Evolutionary conservation across 2,888 invertebrate species (phyloP).

Genomic region (Junonia oenone): DNA sequence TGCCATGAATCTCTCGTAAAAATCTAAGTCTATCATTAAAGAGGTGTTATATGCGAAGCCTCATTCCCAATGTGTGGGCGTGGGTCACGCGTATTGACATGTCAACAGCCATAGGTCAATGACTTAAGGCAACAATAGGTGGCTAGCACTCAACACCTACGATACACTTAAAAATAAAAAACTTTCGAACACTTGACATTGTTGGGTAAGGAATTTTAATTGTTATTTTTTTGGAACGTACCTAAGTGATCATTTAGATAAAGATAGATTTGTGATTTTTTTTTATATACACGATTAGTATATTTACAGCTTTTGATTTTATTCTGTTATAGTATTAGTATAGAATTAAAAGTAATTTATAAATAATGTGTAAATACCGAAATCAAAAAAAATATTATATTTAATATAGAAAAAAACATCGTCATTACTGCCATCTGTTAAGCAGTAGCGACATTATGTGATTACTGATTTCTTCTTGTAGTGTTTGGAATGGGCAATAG

Average conservation of each 20-base stretch:
- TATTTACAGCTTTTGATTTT: too few relatives aligned
- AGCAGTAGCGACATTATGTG: background rate
- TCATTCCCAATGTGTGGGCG: constrained; percentile 17
- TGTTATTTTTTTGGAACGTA: background rate
- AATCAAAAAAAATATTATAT: background rate
- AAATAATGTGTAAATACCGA: too few relatives aligned
- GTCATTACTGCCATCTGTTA: background rate
- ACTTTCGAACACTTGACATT: constrained; percentile 18
- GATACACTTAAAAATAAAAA: background rate
- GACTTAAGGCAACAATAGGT: constrained; percentile 28
- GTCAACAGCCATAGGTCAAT: constrained; percentile 37
- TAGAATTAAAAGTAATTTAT: too few relatives aligned
- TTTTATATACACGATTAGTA: too few relatives aligned
- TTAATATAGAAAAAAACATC: background rate
- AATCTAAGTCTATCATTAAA: background rate
- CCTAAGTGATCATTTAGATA: background rate
- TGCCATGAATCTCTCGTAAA: background rate
- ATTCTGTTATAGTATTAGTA: too few relatives aligned
- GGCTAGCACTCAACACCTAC: constrained; percentile 32
- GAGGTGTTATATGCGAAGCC: constrained; percentile 1
- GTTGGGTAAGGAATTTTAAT: background rate
- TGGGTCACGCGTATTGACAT: constrained; percentile 37
- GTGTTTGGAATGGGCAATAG: background rate
- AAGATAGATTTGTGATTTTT: too few relatives aligned
- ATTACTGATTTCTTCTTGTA: background rate